Percentiles rank a stretch among this genome's conserved stretches.
These are phyloP conservation scores for Phallusia fumigata DNA, from an alignment of 23 tunicate species.

Conservation along the genomic window DNA sequence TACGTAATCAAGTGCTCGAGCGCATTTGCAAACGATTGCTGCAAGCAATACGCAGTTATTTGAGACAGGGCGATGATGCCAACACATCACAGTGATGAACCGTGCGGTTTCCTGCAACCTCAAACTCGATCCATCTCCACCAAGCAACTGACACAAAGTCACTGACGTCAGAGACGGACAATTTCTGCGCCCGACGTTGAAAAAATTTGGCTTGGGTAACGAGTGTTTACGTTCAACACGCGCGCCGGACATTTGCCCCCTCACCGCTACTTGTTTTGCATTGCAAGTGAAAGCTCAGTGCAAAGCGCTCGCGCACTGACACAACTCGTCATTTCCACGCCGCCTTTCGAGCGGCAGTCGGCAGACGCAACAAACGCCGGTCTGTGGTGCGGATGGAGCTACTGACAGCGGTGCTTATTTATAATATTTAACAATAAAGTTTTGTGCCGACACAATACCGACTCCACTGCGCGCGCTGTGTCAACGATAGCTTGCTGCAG, in stretches of 20 bases:
- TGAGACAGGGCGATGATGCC: slow-evolving; percentile 10
- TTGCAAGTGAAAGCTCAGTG: too few species aligned
- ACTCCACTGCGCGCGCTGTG: neutral
- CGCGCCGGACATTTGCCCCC: too few species aligned
- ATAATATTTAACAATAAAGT: neutral
- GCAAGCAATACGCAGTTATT: neutral
- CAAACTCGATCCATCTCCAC: slow-evolving; percentile 1
- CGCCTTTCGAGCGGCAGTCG: too few species aligned
- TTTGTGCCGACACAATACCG: neutral
- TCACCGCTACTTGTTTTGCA: too few species aligned
- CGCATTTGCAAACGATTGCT: neutral
- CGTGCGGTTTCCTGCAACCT: neutral
- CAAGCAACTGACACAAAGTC: neutral
- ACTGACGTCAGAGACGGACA: neutral
- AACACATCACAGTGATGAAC: slow-evolving; percentile 3
- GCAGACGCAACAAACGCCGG: too few species aligned
- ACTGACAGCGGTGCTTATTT: neutral
- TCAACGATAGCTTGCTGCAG: neutral
- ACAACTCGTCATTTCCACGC: too few species aligned
- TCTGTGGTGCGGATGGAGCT: too few species aligned
- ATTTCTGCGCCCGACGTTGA: neutral
- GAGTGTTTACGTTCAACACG: neutral
- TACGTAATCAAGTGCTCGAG: neutral
- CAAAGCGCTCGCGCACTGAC: too few species aligned
- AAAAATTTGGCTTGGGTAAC: neutral